phyloP scores from a whole-genome alignment of 2,888 invertebrate genomes.

The Serrognathus titanus region DNA sequence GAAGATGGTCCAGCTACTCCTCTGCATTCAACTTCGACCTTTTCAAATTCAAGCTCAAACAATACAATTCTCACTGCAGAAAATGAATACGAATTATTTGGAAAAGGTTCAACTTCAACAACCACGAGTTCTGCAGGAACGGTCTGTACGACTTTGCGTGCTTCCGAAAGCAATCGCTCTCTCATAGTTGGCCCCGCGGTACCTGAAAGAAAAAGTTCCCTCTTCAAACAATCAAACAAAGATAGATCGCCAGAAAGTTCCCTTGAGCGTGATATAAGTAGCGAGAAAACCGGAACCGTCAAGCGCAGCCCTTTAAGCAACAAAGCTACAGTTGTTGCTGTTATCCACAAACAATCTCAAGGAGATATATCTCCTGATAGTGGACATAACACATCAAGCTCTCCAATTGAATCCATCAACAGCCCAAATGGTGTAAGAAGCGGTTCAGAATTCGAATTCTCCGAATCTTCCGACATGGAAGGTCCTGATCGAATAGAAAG shows the following conservation, averaged over 20 bases:
- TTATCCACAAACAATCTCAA: slow-evolving; percentile 56
- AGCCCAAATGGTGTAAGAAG: slow-evolving; percentile 68
- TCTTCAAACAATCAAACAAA: slow-evolving; percentile 53
- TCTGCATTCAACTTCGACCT: slow-evolving; percentile 66
- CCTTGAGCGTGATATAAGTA: slow-evolving; percentile 39
- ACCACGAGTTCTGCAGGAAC: slow-evolving; percentile 89
- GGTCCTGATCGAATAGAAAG: slow-evolving; percentile 85
- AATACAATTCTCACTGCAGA: slow-evolving; percentile 72
- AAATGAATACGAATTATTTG: slow-evolving; percentile 87
- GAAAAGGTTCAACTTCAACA: slow-evolving; percentile 87
- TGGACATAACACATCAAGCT: slow-evolving; percentile 77
- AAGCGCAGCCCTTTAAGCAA: slow-evolving; percentile 44
- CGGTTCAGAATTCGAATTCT: slow-evolving; percentile 76
- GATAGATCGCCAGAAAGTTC: slow-evolving; percentile 55
- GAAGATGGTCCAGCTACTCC: slow-evolving; percentile 71
- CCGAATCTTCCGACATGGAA: slow-evolving; percentile 83
- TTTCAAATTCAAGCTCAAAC: slow-evolving; percentile 67
- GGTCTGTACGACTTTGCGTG: slow-evolving; percentile 78
- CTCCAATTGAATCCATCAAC: slow-evolving; percentile 72
- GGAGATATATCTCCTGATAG: slow-evolving; percentile 78
- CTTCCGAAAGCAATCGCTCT: slow-evolving; percentile 63
- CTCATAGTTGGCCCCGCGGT: slow-evolving; percentile 69
- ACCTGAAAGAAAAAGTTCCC: slow-evolving; percentile 78
- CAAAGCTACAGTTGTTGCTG: slow-evolving; percentile 60
- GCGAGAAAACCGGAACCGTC: slow-evolving; percentile 48